Conservation (phyloP, 1,140 invertebrate species). For the Drosophila oshimai region DNA sequence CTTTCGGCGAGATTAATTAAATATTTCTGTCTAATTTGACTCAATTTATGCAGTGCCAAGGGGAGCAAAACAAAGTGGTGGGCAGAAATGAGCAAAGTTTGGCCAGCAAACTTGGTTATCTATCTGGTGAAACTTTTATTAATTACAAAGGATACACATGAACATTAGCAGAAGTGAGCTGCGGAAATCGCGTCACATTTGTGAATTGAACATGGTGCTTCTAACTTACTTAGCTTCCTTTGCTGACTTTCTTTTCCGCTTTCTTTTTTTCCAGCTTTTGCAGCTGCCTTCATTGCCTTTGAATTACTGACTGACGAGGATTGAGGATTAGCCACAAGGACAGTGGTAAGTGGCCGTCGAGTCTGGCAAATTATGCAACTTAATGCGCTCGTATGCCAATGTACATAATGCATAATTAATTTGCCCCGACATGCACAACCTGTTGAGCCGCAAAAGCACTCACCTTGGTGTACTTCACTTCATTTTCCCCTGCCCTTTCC, state of each 20-base stretch:
- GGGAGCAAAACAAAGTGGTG: constrained; percentile 9
- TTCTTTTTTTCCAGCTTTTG: background rate
- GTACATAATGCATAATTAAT: constrained; percentile 79
- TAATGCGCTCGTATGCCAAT: constrained; percentile 63
- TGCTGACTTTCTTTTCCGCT: constrained; percentile 26
- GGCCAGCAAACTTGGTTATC: constrained; percentile 28
- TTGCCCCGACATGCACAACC: constrained; percentile 73
- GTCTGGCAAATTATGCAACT: constrained; percentile 68
- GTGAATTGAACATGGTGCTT: constrained; percentile 32
- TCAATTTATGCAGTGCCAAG: constrained; percentile 72
- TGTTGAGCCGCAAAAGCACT: constrained; percentile 39
- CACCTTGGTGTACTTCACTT: constrained; percentile 22
- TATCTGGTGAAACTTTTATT: constrained; percentile 74
- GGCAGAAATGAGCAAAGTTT: constrained; percentile 67
- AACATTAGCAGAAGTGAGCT: constrained; percentile 44
- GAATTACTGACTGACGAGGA: background rate
- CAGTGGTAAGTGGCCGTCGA: constrained; percentile 45
- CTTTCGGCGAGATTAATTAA: constrained; percentile 76
- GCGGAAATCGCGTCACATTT: constrained; percentile 24
- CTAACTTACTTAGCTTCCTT: constrained; percentile 64
- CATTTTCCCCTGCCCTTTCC: background rate
- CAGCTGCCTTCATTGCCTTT: background rate
- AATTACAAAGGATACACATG: constrained; percentile 78
- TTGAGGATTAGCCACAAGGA: constrained; percentile 53
- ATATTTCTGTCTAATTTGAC: constrained; percentile 81